Percentiles rank a stretch among this genome's conserved stretches.
Conservation (phyloP, 2,113 vertebrate genomes). For the Pithys albifrons region DNA sequence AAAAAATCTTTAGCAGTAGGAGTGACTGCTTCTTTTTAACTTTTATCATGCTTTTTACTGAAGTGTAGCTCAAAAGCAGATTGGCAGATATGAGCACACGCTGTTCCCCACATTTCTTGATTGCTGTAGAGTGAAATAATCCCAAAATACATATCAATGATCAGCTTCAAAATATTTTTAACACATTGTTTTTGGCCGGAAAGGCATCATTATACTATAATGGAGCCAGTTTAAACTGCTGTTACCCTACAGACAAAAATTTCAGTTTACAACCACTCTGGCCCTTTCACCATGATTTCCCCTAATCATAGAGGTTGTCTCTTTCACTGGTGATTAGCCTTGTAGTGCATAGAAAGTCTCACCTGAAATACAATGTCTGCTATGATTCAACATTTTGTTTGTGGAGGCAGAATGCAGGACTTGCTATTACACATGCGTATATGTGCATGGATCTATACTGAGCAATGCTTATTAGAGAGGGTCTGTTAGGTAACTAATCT, state of each 20-base stretch:
- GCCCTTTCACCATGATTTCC: neutral
- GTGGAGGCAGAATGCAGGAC: neutral
- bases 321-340: neutral
- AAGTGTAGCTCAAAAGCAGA: slow-evolving; percentile 38
- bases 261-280: neutral
- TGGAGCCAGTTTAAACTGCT: neutral
- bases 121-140: slow-evolving; percentile 5
- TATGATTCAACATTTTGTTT: neutral
- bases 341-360: neutral
- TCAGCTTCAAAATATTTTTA: slow-evolving; percentile 2
- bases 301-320: neutral
- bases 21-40: slow-evolving; percentile 19
- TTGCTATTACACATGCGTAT: neutral
- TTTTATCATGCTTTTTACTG: slow-evolving; percentile 4
- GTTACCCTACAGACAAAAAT: neutral
- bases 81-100: neutral
- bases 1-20: slow-evolving; percentile 20
- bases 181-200: neutral
- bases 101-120: neutral
- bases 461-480: neutral
- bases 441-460: neutral
- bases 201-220: neutral
- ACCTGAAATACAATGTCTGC: neutral
- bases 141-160: neutral
- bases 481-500: neutral